phyloP scores from a whole-genome alignment of 2,113 vertebrate genomes.

The Alethe diademata region DNA sequence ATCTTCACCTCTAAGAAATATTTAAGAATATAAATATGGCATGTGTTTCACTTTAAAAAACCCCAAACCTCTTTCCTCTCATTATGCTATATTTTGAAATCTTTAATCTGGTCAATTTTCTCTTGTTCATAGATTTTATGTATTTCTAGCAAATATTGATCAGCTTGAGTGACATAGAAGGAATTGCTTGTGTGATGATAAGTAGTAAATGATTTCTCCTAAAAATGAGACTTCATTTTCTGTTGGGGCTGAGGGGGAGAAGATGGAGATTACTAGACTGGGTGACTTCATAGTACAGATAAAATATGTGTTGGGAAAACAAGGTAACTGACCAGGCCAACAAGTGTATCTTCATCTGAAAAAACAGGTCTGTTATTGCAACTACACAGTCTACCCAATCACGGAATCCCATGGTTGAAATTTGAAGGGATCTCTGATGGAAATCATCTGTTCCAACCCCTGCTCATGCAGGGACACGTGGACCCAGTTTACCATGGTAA shows the following conservation, averaged over 20 bases:
- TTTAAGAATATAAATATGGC: background rate
- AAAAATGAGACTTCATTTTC: background rate
- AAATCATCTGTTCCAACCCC: background rate
- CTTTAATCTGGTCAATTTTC: background rate
- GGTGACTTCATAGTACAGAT: background rate
- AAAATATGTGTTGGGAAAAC: background rate
- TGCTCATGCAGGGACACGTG: background rate
- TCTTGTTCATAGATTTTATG: background rate
- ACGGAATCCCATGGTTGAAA: background rate
- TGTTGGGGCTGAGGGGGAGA: rapidly evolving
- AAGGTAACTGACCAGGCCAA: background rate
- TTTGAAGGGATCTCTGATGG: background rate
- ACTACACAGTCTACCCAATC: background rate
- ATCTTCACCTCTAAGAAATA: background rate
- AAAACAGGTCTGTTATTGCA: background rate
- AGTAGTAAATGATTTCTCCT: rapidly evolving
- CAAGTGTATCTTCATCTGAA: background rate
- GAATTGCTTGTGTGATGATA: background rate
- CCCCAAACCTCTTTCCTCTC: background rate
- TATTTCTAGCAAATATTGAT: background rate
- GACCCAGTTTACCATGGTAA: background rate
- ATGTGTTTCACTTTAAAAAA: background rate
- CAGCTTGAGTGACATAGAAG: background rate
- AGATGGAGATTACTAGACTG: background rate
- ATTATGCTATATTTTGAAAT: background rate